phyloP scores from a whole-genome alignment of 2,113 vertebrate genomes.

The Garra rufa region DNA sequence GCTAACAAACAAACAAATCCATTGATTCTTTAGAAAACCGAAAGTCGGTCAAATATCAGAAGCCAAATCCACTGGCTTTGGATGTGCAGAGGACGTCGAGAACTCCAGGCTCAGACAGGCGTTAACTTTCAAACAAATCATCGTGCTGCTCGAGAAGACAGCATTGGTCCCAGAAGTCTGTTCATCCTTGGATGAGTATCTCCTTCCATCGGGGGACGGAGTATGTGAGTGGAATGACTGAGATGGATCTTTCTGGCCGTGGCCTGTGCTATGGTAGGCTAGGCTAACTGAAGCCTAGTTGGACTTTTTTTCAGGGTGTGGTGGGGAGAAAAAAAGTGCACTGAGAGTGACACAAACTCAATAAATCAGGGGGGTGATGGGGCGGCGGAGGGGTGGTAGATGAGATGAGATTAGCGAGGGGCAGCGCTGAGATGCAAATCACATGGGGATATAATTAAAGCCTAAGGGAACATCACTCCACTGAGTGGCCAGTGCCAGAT shows the following conservation, averaged over 20 bases:
- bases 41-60: conserved; percentile 20
- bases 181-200: conserved; percentile 20
- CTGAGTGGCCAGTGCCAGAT: conserved; percentile 69
- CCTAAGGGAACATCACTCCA: conserved; percentile 68
- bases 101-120: neutral
- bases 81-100: neutral
- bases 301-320: neutral
- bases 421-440: conserved; percentile 70
- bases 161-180: neutral
- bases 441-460: conserved; percentile 78
- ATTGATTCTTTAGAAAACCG: conserved; percentile 3
- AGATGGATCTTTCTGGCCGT: conserved; percentile 25
- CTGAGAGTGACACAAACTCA: conserved; percentile 74
- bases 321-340: conserved; percentile 61
- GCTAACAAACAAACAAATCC: conserved; percentile 28
- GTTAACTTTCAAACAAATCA: conserved; percentile 17
- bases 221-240: neutral
- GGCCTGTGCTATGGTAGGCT: conserved; percentile 14
- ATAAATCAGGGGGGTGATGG: conserved; percentile 73
- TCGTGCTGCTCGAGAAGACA: neutral
- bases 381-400: conserved; percentile 64
- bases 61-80: conserved; percentile 10
- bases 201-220: neutral
- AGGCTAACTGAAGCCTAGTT: conserved; percentile 15
- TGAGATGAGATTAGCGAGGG: conserved; percentile 71